Evolutionary conservation across 1,140 invertebrate genomes (phyloP).

Genomic region (Drosophila punjabiensis): DNA sequence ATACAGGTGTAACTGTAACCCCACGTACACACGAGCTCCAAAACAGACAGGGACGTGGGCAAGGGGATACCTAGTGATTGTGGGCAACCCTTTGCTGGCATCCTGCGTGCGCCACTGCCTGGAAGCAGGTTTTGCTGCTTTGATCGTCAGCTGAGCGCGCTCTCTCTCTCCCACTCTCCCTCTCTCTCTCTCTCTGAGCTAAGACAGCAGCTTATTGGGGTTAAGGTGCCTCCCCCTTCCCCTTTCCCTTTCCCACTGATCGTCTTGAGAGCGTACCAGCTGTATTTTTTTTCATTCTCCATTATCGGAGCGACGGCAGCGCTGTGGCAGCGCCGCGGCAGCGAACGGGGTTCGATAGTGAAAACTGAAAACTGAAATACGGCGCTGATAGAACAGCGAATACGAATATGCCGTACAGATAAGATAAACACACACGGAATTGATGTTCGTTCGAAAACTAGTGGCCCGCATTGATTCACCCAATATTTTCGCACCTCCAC

Average conservation of each 20-base stretch:
- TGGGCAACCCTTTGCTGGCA: background rate
- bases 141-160: constrained; percentile 19
- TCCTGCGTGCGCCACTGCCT: constrained; percentile 11
- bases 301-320: constrained; percentile 27
- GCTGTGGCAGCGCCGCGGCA: background rate
- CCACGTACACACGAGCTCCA: background rate
- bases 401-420: constrained; percentile 41
- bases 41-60: background rate
- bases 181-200: constrained; percentile 8
- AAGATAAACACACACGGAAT: constrained; percentile 43
- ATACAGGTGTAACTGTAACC: background rate
- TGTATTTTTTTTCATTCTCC: constrained; percentile 28
- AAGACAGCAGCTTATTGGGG: constrained; percentile 29
- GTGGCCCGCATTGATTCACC: constrained; percentile 34
- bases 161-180: background rate
- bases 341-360: constrained; percentile 34
- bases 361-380: constrained; percentile 32
- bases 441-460: constrained; percentile 15
- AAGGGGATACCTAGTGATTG: background rate
- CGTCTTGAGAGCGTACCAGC: constrained; percentile 11
- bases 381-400: constrained; percentile 6
- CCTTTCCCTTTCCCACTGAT: background rate
- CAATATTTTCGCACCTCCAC: constrained; percentile 14
- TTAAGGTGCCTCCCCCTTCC: constrained; percentile 16
- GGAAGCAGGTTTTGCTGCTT: constrained; percentile 8